phyloP scores from a whole-genome alignment of 2,888 invertebrate genomes.

The Lingula anatina region DNA sequence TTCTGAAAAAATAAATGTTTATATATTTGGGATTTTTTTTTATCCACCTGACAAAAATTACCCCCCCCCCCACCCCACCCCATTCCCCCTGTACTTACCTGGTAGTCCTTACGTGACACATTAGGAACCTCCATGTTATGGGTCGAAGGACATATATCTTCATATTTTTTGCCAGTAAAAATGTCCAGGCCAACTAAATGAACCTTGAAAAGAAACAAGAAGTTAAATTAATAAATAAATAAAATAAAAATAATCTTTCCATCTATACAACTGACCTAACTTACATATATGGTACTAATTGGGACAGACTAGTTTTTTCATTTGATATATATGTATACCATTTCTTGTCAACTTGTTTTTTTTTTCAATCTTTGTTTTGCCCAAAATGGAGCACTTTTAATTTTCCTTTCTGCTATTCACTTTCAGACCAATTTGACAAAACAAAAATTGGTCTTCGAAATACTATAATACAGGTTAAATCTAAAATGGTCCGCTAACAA shows the following conservation, averaged over 20 bases:
- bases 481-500: too few relatives aligned
- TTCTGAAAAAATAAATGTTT: background rate
- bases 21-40: background rate
- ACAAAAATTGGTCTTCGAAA: too few relatives aligned
- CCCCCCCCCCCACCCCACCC: too few relatives aligned
- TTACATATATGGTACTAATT: slow-evolving; percentile 99
- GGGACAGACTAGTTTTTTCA: slow-evolving; percentile 99
- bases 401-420: too few relatives aligned
- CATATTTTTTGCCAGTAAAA: slow-evolving; percentile 87
- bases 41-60: background rate
- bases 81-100: slow-evolving; percentile 27
- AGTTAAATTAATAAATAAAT: too few relatives aligned
- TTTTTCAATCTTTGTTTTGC: too few relatives aligned
- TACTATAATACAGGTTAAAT: too few relatives aligned
- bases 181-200: slow-evolving; percentile 93
- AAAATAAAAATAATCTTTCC: too few relatives aligned
- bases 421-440: too few relatives aligned
- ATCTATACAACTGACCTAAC: slow-evolving; percentile 97
- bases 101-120: slow-evolving; percentile 94
- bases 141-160: slow-evolving; percentile 99
- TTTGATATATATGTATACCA: slow-evolving; percentile 89
- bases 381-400: too few relatives aligned
- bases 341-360: slow-evolving; percentile 91
- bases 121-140: slow-evolving; percentile 99
- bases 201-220: slow-evolving; percentile 56